phyloP scores from a whole-genome alignment of 2,888 invertebrate species.

The Lasioglossum lativentre region DNA sequence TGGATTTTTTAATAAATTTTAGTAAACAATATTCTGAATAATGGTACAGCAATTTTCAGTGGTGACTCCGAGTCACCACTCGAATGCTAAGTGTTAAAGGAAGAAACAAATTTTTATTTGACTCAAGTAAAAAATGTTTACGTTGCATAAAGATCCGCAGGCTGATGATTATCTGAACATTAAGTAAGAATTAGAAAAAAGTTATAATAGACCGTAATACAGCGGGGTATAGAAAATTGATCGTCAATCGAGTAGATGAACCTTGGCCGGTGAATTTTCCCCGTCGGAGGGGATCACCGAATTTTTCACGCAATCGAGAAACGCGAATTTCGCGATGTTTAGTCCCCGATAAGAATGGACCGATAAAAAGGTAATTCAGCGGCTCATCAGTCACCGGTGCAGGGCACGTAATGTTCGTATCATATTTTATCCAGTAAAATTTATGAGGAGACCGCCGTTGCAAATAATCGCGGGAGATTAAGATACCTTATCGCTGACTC shows the following conservation, averaged over 20 bases:
- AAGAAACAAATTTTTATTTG: neutral
- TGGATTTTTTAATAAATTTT: no score
- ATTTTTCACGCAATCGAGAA: neutral
- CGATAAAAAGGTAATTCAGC: constrained; percentile 31
- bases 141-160: neutral
- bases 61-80: no score
- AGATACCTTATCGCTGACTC: constrained; percentile 59
- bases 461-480: constrained; percentile 58
- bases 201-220: neutral
- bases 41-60: no score
- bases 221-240: neutral
- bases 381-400: constrained; percentile 15
- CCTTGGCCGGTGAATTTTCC: neutral
- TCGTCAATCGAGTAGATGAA: neutral
- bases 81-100: no score
- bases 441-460: constrained; percentile 24
- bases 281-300: neutral
- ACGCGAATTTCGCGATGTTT: constrained; percentile 29
- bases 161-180: neutral
- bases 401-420: neutral
- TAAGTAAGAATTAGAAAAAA: neutral
- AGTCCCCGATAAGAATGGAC: constrained; percentile 37
- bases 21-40: no score
- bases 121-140: neutral
- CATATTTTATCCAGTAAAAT: constrained; percentile 35